Evolutionary conservation across 2,113 vertebrate genomes (phyloP).

Genomic region (Coreoperca whiteheadi): DNA sequence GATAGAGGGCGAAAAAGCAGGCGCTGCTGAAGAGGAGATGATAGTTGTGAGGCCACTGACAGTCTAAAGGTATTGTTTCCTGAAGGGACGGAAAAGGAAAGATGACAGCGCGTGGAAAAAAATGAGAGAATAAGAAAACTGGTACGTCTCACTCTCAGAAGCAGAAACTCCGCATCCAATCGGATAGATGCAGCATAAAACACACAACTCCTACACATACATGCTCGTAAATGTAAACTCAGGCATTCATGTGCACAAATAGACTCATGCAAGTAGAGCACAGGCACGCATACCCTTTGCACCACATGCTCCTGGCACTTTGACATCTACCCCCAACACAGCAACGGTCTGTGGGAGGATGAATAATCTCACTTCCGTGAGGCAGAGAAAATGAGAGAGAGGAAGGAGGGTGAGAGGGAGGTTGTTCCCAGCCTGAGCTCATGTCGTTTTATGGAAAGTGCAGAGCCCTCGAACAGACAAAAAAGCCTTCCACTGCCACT

Average conservation of each 20-base stretch:
- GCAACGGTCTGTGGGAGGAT: conserved; percentile 76
- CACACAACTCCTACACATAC: conserved; percentile 52
- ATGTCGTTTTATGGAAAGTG: conserved; percentile 65
- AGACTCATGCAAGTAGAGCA: conserved; percentile 35
- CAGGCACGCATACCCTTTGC: conserved; percentile 59
- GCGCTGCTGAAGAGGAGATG: conserved; percentile 28
- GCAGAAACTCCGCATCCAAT: conserved; percentile 25
- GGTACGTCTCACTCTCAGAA: conserved; percentile 19
- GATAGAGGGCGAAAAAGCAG: conserved; percentile 28
- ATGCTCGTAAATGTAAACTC: conserved; percentile 38
- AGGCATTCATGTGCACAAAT: conserved; percentile 42
- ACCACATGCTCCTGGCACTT: conserved; percentile 71
- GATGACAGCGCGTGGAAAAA: conserved; percentile 35
- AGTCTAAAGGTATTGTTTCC: conserved; percentile 50
- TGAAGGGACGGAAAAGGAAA: conserved; percentile 25
- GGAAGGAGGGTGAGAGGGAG: conserved; percentile 61
- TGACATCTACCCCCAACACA: conserved; percentile 74
- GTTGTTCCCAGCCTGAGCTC: conserved; percentile 66
- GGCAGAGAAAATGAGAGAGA: conserved; percentile 55
- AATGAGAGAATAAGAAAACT: conserved; percentile 5
- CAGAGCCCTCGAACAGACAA: conserved; percentile 64
- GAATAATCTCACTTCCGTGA: conserved; percentile 80
- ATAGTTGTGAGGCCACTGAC: conserved; percentile 24
- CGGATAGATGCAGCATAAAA: conserved; percentile 15
- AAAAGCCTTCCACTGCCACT: conserved; percentile 63